Evolutionary conservation across 2,797 vertebrate genomes (phyloP), one percentile per base, ranked within the genome.

Genomic region (Eulemur rubriventer): DNA sequence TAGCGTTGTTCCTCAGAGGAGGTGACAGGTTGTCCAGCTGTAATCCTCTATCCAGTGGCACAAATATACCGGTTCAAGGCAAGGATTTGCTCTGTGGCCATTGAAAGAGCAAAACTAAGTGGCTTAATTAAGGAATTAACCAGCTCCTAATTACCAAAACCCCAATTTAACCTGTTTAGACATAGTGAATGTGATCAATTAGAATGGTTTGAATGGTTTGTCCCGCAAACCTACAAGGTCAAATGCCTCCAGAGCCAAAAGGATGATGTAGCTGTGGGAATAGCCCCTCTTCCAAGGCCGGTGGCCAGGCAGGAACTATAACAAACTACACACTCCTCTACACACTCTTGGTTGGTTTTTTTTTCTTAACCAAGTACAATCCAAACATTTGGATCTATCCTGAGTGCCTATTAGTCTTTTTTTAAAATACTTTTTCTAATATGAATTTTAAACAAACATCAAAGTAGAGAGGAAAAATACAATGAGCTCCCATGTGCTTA

Each of bases 41-140:
- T 65, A 67, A 89, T 79, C 33, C 59, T 41, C 20, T 94, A 46
- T 43, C 43, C 18, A 46, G 48, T 59, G 52, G 59, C 89, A 67
- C 43, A 87, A 46, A 67, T 46, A 57, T 11, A 20, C 43, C 43
- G 20, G 4, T 89, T 55, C 9, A 14, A 72, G 41, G 38, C 30
- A 43, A 20, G 48, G 50, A 85, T 82, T 94, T 63, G 28, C 24
- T 89, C 55, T 75, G 55, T 13, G 41, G 33, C 82, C 57, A n/a
- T 50, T 69, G 63, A 94, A 93, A 96, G 63, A 65, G 9, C 35
- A 95, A 89, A 95, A 85, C n/a, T 78, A 81, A 88, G 28, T 61
- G 79, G 46, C 83, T 76, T 82, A 48, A 24, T 63, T 70, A 61
- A 85, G 91, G 61, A 88, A 78, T 72, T 61, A 88, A 75, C 69